Evolutionary conservation across 2,797 vertebrate species (phyloP).

Genomic region (Brachyrhaphis roseni): DNA sequence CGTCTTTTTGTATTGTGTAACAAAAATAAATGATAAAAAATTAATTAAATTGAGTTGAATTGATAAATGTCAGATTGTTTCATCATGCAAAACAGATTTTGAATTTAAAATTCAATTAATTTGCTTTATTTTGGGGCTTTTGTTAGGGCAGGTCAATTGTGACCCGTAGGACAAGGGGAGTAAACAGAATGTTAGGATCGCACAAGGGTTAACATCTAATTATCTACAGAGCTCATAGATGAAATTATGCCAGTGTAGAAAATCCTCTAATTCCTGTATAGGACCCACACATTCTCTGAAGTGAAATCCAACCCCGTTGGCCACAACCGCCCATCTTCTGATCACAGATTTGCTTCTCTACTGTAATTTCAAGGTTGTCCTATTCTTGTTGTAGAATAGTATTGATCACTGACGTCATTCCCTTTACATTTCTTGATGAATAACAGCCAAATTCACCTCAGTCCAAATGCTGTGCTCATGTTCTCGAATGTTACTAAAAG

Average conservation of each 20-base stretch:
- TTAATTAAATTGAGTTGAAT: too few relatives aligned
- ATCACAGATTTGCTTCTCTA: background rate
- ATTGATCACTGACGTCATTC: background rate
- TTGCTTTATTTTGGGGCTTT: too few relatives aligned
- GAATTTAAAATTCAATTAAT: too few relatives aligned
- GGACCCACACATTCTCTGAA: background rate
- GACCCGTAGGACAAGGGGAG: too few relatives aligned
- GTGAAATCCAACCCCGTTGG: background rate
- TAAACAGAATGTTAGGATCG: too few relatives aligned
- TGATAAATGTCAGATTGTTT: too few relatives aligned
- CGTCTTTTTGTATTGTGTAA: too few relatives aligned
- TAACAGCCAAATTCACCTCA: background rate
- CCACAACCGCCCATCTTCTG: background rate
- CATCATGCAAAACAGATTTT: too few relatives aligned
- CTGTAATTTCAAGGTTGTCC: slow-evolving; percentile 1
- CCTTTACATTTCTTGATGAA: background rate
- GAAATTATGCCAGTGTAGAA: background rate
- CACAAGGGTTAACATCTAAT: background rate
- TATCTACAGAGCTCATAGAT: background rate
- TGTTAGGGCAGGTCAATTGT: too few relatives aligned
- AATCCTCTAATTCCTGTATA: background rate
- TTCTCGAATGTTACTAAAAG: background rate
- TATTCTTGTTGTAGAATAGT: background rate
- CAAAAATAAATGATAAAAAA: too few relatives aligned
- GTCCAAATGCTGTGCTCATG: background rate